A percentile compares a stretch with the other conserved stretches of the same genome.
These are phyloP conservation scores for Drosophila fungiperda DNA, from an alignment of 2,888 invertebrate species.

Conservation along the genomic window DNA sequence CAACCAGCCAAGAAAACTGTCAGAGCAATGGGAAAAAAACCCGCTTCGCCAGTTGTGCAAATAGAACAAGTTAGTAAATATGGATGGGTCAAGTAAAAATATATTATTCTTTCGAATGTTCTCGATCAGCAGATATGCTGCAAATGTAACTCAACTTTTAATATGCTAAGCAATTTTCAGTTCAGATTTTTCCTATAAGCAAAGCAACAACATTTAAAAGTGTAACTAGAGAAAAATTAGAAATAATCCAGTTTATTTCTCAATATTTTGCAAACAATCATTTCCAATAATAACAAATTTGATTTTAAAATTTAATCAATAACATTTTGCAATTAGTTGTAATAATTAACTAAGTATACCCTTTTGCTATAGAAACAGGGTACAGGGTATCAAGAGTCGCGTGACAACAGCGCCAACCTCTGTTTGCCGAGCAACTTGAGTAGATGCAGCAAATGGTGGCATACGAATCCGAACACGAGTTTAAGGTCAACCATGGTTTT, in stretches of 20 bases:
- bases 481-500: conserved; percentile 55
- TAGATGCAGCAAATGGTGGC: conserved; percentile 15
- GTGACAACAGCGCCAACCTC: conserved; percentile 48
- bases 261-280: no score
- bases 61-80: conserved; percentile 23
- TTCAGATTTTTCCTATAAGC: no score
- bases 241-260: no score
- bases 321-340: no score
- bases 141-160: background rate
- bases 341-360: background rate
- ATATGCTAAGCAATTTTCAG: no score
- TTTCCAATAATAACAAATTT: no score
- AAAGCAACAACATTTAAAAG: no score
- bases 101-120: background rate
- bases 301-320: no score
- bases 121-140: conserved; percentile 4
- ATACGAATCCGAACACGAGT: conserved; percentile 38
- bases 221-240: no score
- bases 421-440: conserved; percentile 53
- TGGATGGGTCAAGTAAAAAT: conserved; percentile 42
- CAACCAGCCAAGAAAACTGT: background rate
- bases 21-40: conserved; percentile 39
- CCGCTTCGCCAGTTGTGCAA: conserved; percentile 48
- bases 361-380: background rate
- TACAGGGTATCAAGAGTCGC: conserved; percentile 47